Conservation (phyloP, 2,113 vertebrate genomes). For the Catharus minimus region DNA sequence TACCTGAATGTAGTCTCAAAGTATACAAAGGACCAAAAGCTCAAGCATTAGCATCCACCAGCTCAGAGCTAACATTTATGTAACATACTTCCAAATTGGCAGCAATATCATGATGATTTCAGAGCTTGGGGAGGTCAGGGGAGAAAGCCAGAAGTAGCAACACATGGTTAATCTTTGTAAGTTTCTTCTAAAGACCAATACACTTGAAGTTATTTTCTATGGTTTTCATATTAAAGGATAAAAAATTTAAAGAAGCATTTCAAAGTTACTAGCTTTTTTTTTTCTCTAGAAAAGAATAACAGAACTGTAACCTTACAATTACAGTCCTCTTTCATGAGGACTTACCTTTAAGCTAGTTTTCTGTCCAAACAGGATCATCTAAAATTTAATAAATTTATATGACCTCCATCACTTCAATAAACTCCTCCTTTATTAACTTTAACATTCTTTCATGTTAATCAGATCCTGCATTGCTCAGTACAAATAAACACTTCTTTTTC, state of each 20-base stretch:
- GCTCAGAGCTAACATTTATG: not conserved
- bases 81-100: not conserved
- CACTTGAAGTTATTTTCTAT: not conserved
- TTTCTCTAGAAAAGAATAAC: not conserved
- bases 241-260: not conserved
- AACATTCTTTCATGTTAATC: not conserved
- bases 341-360: not conserved
- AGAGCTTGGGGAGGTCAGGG: not conserved
- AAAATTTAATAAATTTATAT: not conserved
- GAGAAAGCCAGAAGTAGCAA: not conserved
- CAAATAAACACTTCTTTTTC: not conserved
- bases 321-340: not conserved
- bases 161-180: not conserved
- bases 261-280: not conserved
- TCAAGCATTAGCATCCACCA: not conserved
- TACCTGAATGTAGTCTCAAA: not conserved
- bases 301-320: not conserved
- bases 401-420: not conserved
- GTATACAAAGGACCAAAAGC: not conserved
- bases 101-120: not conserved
- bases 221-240: not conserved
- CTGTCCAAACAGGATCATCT: not conserved
- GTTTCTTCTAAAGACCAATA: not conserved
- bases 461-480: not conserved
- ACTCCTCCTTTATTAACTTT: not conserved